Evolutionary conservation across 2,797 vertebrate species (phyloP), one percentile per base, ranked within the genome.

Genomic region (Crax fasciolata): DNA sequence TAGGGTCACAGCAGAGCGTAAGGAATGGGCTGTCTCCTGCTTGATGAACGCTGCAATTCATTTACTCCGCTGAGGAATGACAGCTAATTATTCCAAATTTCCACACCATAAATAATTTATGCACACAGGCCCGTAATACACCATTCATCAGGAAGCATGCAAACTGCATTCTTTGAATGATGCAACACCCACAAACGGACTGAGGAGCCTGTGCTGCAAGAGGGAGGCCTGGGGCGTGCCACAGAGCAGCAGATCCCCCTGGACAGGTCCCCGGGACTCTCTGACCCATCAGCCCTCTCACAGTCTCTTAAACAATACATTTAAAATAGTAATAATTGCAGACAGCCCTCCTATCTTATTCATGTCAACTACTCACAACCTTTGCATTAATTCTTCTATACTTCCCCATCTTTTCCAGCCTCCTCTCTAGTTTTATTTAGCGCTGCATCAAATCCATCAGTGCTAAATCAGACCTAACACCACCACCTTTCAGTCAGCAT

Each of bases 51-150:
- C 98, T 95, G 95, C 97, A 97, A 97, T 97, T 98, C 97, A 97
- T 98, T 97, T 97, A 95, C 90, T 93, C 74, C 95, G 93, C 97
- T 73, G 86, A 97, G 96, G 96, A 97, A 97, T 96, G 97, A 98
- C 97, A 97, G 97, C 97, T 98, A 97, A 96, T 98, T 97, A 98
- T 97, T 98, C 98, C 95, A 97, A 91, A 96, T 95, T 97, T 97
- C 96, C 94, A 96, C 65, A 54, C 97, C 95, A 94, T 96, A 96
- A 97, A 97, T 97, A 97, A 97, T 96, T 91, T 82, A 96, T 35
- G 59, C 51, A 23, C 72, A 30, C 82, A 48, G 54, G 46, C 17
- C 96, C 74, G 4, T 57, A 78, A 93, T 88, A 71, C 38, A 72
- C 71, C 71, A 91, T 96, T 75, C 71, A 96, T 97, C 95, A 87